Base-by-base conservation (phyloP, 2,888 invertebrate genomes). In the Drosophila differens region DNA sequence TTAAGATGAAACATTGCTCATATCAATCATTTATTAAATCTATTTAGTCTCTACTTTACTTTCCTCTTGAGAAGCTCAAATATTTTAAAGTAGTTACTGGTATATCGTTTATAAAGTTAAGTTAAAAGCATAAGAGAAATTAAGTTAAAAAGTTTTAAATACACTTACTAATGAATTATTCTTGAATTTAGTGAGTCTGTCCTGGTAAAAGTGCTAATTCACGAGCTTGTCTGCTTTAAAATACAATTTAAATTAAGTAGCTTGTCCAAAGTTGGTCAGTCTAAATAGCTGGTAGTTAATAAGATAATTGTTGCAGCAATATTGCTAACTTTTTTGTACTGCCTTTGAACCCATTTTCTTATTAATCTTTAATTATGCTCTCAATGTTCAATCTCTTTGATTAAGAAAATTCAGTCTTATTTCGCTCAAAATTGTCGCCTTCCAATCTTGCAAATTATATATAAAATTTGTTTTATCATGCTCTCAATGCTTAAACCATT, bases 1-100 rank as follows among this genome's bases (percentile, higher is more conserved):
- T n/a, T n/a, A 10, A n/a, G 10, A 4, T 41, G 10, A n/a, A n/a
- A 0, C n/a, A 10, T 41, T n/a, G 1, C 3, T n/a, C 10, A 10
- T n/a, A 4, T 9, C 4, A n/a, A n/a, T n/a, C n/a, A 41, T 10
- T 41, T n/a, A 41, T n/a, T 41, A 4, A n/a, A n/a, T 41, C n/a
- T n/a, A 2, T n/a, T 1, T 0, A 4, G n/a, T 10, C 10, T 10
- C 41, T 10, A 2, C n/a, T 41, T 2, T 47, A 16, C 9, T 9
- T 16, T 47, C 16, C 4, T 25, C 2, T 47, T 16, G 44, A 22
- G 22, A 1, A 14, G 1, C 12, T n/a, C 5, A 22, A 22, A 41
- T 12, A n/a, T n/a, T 12, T 41, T 22, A 0, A 41, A 10, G 14
- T 14, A 12, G 22, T 22, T 35, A 1, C 35, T 35, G 14, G 35